Evolutionary conservation across 1,140 invertebrate species (phyloP).

Genomic region (Batillaria attramentaria): DNA sequence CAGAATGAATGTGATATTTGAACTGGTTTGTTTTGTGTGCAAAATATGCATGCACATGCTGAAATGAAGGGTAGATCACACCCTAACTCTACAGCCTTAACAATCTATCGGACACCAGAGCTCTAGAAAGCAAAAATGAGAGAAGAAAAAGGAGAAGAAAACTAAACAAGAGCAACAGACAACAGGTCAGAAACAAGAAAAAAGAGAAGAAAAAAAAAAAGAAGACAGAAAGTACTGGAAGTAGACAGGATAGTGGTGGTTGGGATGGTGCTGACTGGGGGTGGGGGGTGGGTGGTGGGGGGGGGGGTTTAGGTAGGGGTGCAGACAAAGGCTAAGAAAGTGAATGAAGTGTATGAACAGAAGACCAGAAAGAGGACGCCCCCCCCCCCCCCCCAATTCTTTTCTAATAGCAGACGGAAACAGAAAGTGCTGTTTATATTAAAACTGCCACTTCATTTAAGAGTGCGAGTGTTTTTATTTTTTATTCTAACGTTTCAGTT

Average conservation of each 20-base stretch:
- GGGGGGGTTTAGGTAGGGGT: no score
- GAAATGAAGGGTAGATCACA: not conserved
- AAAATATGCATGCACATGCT: not conserved
- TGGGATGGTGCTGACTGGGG: no score
- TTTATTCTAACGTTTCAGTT: not conserved
- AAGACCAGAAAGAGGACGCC: no score
- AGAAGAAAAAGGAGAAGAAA: not conserved
- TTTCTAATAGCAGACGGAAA: no score
- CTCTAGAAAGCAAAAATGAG: constrained; percentile 23
- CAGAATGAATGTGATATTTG: not conserved
- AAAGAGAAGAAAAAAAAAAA: not conserved
- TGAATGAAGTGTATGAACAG: no score
- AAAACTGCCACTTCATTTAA: not conserved
- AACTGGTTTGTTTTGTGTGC: not conserved
- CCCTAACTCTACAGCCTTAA: no score
- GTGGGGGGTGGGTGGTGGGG: no score
- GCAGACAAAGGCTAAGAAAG: no score
- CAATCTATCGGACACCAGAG: no score
- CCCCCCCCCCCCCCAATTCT: not conserved
- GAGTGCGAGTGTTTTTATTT: not conserved
- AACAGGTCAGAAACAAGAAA: not conserved
- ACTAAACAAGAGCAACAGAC: not conserved
- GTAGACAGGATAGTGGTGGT: no score
- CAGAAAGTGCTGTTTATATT: not conserved
- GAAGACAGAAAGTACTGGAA: not conserved